A percentile compares a stretch with the other conserved stretches of the same genome.
Conservation (phyloP, 1,140 invertebrate genomes). For the Cydia amplana region DNA sequence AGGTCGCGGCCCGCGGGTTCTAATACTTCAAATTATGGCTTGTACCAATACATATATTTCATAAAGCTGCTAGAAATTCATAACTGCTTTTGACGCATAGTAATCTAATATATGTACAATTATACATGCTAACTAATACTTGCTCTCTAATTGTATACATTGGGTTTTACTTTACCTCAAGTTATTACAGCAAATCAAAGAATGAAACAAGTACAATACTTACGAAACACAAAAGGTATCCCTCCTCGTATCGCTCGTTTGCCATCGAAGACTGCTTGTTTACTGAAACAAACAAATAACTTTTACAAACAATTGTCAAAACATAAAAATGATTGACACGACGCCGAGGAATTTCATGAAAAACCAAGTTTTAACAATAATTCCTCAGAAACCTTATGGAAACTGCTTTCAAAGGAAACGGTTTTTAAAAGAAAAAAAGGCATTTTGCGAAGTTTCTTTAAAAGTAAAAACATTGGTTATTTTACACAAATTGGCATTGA, state of each 20-base stretch:
- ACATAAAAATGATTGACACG: neutral
- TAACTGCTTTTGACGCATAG: too few species aligned
- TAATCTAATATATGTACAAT: too few species aligned
- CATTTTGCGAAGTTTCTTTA: neutral
- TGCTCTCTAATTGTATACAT: too few species aligned
- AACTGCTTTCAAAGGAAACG: neutral
- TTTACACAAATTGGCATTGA: neutral
- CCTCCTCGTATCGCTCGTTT: constrained; percentile 97
- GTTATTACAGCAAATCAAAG: neutral
- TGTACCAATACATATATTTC: too few species aligned
- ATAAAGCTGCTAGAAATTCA: too few species aligned
- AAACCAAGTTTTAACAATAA: neutral
- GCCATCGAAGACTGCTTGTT: constrained; percentile 96
- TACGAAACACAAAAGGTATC: constrained; percentile 97
- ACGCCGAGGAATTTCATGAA: neutral
- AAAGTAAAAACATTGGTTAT: neutral
- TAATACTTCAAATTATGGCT: too few species aligned
- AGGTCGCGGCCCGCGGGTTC: too few species aligned
- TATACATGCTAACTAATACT: too few species aligned
- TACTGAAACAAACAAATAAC: constrained; percentile 83
- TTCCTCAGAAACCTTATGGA: neutral
- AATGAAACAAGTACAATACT: constrained; percentile 79
- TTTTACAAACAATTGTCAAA: constrained; percentile 7
- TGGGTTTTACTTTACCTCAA: neutral
- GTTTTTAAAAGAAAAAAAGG: neutral